These are phyloP conservation scores for Hydrozoanthus gracilis DNA, from an alignment of 92 coral and sea anemone species.

Conservation along the genomic window DNA sequence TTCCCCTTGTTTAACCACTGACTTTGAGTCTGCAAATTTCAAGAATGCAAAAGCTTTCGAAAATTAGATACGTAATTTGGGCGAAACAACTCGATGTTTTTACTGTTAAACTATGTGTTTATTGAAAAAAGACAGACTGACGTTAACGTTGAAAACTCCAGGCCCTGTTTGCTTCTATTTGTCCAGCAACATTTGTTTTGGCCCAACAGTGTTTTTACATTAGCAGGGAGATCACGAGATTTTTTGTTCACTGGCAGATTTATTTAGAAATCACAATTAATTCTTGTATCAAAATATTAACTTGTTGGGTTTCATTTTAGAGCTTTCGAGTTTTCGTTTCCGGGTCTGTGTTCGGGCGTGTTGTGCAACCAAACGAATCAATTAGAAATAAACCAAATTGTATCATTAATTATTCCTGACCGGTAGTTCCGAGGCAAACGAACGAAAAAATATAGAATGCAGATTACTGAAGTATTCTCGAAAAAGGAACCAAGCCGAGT, in stretches of 20 bases:
- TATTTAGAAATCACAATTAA: neutral
- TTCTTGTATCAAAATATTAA: neutral
- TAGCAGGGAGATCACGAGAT: neutral
- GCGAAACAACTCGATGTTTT: neutral
- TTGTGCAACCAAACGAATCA: neutral
- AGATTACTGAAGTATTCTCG: slow-evolving; percentile 5
- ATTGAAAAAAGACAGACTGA: slow-evolving; percentile 19
- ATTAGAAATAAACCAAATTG: neutral
- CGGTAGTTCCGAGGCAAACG: neutral
- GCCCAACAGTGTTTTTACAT: slow-evolving; percentile 8
- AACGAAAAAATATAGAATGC: neutral
- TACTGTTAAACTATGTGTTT: neutral
- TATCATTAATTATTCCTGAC: neutral
- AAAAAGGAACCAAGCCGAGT: slow-evolving; percentile 25
- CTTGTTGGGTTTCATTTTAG: neutral
- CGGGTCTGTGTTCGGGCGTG: slow-evolving; percentile 26
- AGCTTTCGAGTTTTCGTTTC: neutral
- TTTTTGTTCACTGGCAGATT: slow-evolving; percentile 18
- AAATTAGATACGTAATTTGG: no score
- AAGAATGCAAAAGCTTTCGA: no score
- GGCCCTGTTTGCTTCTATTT: neutral
- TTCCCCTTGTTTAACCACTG: no score
- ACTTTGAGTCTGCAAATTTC: no score
- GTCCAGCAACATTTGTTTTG: slow-evolving; percentile 40
- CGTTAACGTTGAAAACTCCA: neutral